Conservation (phyloP, 2,888 invertebrate genomes). For the Galerucella nymphaeae region DNA sequence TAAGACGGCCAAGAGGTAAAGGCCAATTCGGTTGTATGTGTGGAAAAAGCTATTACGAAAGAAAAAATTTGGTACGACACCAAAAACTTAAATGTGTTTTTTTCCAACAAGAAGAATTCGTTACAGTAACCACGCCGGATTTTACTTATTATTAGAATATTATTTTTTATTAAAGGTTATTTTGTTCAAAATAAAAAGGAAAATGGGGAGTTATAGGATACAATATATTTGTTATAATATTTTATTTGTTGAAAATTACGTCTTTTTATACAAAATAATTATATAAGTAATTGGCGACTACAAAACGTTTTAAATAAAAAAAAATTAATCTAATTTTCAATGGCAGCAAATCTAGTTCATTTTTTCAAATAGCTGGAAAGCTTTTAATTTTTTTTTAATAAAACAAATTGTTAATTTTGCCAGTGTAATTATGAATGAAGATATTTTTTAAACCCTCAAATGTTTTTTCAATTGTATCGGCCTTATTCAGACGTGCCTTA, state of each 20-base stretch:
- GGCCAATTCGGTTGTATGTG: slow-evolving; percentile 52
- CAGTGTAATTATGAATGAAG: not conserved
- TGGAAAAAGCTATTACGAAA: slow-evolving; percentile 52
- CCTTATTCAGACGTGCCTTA: not conserved
- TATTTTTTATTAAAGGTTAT: not conserved
- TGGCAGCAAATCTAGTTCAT: no score
- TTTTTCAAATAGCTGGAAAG: no score
- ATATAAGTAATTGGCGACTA: no score
- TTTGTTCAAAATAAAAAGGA: not conserved
- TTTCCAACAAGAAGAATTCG: slow-evolving; percentile 27
- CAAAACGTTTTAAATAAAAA: no score
- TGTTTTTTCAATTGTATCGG: not conserved
- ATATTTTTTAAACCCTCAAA: not conserved
- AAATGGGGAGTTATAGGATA: not conserved
- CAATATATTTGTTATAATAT: slow-evolving; percentile 10
- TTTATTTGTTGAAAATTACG: slow-evolving; percentile 6
- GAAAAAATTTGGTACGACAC: slow-evolving; percentile 52
- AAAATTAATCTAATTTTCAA: no score
- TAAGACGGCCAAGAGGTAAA: slow-evolving; percentile 50
- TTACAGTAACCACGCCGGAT: slow-evolving; percentile 11
- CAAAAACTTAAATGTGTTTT: slow-evolving; percentile 49
- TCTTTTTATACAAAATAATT: not conserved
- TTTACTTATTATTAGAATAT: slow-evolving; percentile 13
- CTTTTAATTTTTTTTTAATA: no score
- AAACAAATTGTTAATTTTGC: not conserved